Evolutionary conservation across 2,113 vertebrate species (phyloP).

Genomic region (Nesogale talazaci): DNA sequence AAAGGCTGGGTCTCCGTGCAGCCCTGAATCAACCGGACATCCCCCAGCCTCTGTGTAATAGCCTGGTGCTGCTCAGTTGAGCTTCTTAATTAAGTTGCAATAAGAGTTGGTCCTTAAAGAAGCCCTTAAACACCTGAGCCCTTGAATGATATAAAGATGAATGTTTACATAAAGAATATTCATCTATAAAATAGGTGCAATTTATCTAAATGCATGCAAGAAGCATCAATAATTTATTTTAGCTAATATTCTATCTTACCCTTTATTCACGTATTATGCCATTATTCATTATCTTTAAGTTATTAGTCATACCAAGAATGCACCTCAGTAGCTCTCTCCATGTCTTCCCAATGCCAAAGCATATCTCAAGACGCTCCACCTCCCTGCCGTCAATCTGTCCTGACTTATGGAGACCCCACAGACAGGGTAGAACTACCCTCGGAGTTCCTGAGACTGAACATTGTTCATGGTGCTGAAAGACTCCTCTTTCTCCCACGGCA

Average conservation of each 20-base stretch:
- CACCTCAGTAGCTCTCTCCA: too few species aligned
- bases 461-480: too few species aligned
- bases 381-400: too few species aligned
- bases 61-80: not conserved
- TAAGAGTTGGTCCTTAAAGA: constrained; percentile 41
- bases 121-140: constrained; percentile 43
- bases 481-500: too few species aligned
- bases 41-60: not conserved
- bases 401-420: too few species aligned
- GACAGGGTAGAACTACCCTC: too few species aligned
- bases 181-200: not conserved
- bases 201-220: not conserved
- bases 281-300: constrained; percentile 20
- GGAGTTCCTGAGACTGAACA: too few species aligned
- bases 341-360: too few species aligned
- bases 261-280: not conserved
- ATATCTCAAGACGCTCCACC: too few species aligned
- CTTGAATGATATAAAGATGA: not conserved
- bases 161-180: not conserved
- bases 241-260: constrained; percentile 59
- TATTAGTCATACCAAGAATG: not conserved
- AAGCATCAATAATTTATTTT: not conserved
- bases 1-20: accelerated
- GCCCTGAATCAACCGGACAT: not conserved
- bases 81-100: constrained; percentile 63